Evolutionary conservation across 2,113 vertebrate species (phyloP).

Genomic region (Pteruthius melanotis): DNA sequence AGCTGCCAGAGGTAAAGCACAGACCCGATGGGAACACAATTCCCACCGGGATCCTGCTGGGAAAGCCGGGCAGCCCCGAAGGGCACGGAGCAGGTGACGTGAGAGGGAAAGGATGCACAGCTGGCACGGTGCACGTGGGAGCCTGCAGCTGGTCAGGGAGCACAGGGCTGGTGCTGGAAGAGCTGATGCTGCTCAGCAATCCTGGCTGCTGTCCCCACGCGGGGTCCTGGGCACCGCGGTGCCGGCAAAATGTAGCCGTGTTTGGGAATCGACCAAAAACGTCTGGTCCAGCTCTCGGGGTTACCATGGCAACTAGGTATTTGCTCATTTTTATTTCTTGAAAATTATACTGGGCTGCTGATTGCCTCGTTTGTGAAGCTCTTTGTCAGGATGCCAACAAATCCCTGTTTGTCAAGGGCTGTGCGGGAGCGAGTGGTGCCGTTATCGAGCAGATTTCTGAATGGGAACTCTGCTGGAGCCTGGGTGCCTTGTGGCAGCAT

Average conservation of each 20-base stretch:
- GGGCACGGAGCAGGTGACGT: rapidly evolving
- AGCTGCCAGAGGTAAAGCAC: rapidly evolving
- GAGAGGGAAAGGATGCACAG: not conserved
- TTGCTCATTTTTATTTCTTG: conserved; percentile 43
- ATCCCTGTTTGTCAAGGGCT: not conserved
- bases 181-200: not conserved
- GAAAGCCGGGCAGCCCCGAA: not conserved
- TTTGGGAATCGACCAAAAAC: not conserved
- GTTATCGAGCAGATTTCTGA: not conserved
- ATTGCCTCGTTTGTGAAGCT: conserved; percentile 21
- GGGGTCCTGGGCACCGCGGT: rapidly evolving
- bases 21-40: rapidly evolving
- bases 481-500: not conserved
- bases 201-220: not conserved
- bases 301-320: conserved; percentile 32
- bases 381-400: not conserved
- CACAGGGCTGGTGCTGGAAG: not conserved
- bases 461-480: not conserved
- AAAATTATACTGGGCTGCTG: conserved; percentile 19
- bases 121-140: rapidly evolving
- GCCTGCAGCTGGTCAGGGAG: not conserved
- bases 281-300: not conserved
- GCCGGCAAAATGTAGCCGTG: not conserved
- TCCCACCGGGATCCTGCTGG: rapidly evolving
- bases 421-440: not conserved